Evolutionary conservation across 2,888 invertebrate species (phyloP), one percentile per base, ranked within the genome.

Genomic region (Parnassius smintheus): DNA sequence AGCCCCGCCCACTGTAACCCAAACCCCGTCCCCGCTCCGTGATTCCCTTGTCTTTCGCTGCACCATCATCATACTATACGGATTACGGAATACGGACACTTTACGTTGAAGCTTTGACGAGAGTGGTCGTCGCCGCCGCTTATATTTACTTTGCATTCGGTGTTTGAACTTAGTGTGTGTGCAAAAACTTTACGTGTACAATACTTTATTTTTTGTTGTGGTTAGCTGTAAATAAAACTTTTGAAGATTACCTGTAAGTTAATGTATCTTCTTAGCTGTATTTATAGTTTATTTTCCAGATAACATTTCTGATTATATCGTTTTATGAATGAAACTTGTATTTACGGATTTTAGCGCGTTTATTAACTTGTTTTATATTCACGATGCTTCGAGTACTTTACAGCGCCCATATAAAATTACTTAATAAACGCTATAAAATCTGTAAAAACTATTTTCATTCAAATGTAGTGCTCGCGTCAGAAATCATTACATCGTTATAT

Each of bases 61-160:
- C 73, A 75, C 83, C 87, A 84, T 84, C 86, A 83, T 85, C 85
- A 79, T 77, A 81, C 77, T 65, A 81, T 82, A 82, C 84, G 83
- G 18, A 18, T 1, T 18, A 18, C 18, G 18, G 18, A 18, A 1
- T 18, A 18, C 76, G 66, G 80, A 81, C 88, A 90, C 85, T 89
- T 83, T 77, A 82, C 81, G 85, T 81, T 82, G 70, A 79, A 77
- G 76, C 85, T 81, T 81, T 81, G 74, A 62, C 72, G 71, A 65
- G 77, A 72, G 75, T 80, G 84, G 83, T 77, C 77, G 81, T 76
- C 75, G 73, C 71, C 71, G 66, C 70, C 72, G 77, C 73, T 71
- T 70, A 69, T 70, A 57, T 56, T 11, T n/a, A 49, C 53, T 53
- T 72, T 70, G 70, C 72, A 74, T 76, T 72, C 69, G 69, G 81